Conservation (phyloP, 2,797 vertebrate genomes). For the Sebastes kiyomatsui region DNA sequence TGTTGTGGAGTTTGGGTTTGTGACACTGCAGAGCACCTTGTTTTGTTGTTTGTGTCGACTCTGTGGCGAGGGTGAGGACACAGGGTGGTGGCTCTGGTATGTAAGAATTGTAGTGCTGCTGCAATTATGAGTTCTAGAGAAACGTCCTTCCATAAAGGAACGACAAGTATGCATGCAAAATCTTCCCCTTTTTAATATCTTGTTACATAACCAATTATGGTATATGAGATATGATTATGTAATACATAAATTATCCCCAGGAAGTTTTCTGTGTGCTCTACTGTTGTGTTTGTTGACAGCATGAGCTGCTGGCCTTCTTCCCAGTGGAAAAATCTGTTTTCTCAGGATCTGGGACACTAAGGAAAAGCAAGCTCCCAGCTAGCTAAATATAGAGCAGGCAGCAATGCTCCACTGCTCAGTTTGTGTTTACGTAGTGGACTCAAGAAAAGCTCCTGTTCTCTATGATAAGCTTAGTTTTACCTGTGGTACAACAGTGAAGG, state of each 20-base stretch:
- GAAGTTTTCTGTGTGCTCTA: constrained; percentile 9
- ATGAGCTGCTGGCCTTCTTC: constrained; percentile 50
- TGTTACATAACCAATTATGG: neutral
- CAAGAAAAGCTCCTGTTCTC: constrained; percentile 38
- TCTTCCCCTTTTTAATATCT: neutral
- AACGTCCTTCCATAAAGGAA: neutral
- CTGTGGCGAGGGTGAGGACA: neutral
- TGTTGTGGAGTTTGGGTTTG: neutral
- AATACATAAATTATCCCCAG: neutral
- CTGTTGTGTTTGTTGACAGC: constrained; percentile 58
- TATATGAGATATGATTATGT: neutral
- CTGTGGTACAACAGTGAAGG: neutral
- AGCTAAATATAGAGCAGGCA: constrained; percentile 66
- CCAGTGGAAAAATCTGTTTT: constrained; percentile 64
- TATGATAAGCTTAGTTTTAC: constrained; percentile 26
- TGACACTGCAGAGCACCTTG: neutral
- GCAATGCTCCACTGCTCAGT: constrained; percentile 30
- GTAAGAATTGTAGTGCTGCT: neutral
- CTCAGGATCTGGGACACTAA: constrained; percentile 64
- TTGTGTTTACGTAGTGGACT: constrained; percentile 48
- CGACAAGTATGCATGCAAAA: neutral
- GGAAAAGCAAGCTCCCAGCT: constrained; percentile 55
- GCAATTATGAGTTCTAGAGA: neutral
- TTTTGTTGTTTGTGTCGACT: constrained; percentile 6
- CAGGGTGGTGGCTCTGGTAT: constrained; percentile 2